Base-by-base conservation (phyloP, 2,888 invertebrate genomes). In the Cataglyphis albicans region DNA sequence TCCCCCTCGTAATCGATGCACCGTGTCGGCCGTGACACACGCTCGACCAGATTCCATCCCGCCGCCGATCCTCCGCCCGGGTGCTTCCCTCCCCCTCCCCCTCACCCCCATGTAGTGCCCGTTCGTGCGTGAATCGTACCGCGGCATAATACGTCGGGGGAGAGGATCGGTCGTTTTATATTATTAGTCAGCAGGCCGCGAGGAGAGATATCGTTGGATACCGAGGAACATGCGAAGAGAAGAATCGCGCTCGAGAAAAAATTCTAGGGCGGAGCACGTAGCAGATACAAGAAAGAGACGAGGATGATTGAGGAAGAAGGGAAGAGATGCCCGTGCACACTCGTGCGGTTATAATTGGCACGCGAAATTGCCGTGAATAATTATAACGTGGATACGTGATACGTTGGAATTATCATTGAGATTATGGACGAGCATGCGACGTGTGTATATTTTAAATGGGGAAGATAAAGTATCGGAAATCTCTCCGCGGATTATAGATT, bases 91-190 rank as follows among this genome's bases (percentile, higher is more conserved):
- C 83, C 21, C 25, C 89, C 32, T 32, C 32, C 6, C 1, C 25
- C 25, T 25, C 21, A 0, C 21, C 83, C 21, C 25, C 89, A 92
- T 88, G 88, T 87, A 86, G 86, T 85, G 90, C 55, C 80, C 89
- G 88, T 85, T 89, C 90, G 90, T 92, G 92, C 92, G 90, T 92
- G 91, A 92, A 92, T 90, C 86, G 83, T 84, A 81, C 65, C 89
- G 67, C 78, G 83, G 83, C 83, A 83, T 84, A 81, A 87, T 89
- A 88, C 87, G 82, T 70, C 86, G 86, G 25, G 35, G 84, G 25
- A 38, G 85, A 82, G 83, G 87, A 88, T 88, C 85, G 86, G 80
- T 70, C 84, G 86, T 91, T 92, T 92, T 90, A 59, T 72, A 91
- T 91, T 92, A 92, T 91, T 90, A 90, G 90, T 70, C 85, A 88